These are phyloP conservation scores for Atherinomorus stipes DNA, from an alignment of 2,113 vertebrate species.

Conservation along the genomic window DNA sequence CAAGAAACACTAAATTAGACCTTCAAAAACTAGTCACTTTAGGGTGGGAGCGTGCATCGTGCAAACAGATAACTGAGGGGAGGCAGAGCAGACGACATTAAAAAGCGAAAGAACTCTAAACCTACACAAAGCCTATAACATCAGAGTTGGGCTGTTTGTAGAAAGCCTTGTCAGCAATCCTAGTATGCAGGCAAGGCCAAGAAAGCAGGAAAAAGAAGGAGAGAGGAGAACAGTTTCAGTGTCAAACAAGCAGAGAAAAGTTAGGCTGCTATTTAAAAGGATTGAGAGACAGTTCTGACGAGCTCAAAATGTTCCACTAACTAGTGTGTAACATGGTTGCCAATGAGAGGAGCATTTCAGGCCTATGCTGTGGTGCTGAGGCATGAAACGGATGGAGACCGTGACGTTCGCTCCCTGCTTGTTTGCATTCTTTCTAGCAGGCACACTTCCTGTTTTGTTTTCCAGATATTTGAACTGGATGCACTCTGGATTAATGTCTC, in stretches of 20 bases:
- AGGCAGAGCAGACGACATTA: conserved; percentile 49
- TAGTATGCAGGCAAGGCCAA: conserved; percentile 82
- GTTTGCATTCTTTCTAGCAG: conserved; percentile 34
- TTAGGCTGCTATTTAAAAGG: conserved; percentile 37
- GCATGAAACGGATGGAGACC: background rate
- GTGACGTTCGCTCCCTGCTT: conserved; percentile 20
- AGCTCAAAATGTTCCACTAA: conserved; percentile 16
- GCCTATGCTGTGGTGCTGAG: background rate
- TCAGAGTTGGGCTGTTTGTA: conserved; percentile 99
- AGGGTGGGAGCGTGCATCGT: conserved; percentile 57
- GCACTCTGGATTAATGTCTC: conserved; percentile 31
- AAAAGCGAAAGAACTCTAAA: conserved; percentile 77
- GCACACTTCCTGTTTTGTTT: conserved; percentile 49
- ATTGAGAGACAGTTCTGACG: conserved; percentile 56
- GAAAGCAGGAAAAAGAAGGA: conserved; percentile 77
- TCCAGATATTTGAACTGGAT: conserved; percentile 6
- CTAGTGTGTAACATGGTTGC: background rate
- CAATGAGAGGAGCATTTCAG: background rate
- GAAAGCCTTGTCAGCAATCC: conserved; percentile 99
- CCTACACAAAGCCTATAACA: conserved; percentile 98
- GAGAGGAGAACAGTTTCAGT: conserved; percentile 82
- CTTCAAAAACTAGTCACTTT: conserved; percentile 15
- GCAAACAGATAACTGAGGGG: background rate
- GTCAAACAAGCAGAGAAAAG: conserved; percentile 75
- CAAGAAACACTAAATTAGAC: background rate